Base-by-base conservation (phyloP, 2,888 invertebrate genomes). In the Melolontha melolontha region DNA sequence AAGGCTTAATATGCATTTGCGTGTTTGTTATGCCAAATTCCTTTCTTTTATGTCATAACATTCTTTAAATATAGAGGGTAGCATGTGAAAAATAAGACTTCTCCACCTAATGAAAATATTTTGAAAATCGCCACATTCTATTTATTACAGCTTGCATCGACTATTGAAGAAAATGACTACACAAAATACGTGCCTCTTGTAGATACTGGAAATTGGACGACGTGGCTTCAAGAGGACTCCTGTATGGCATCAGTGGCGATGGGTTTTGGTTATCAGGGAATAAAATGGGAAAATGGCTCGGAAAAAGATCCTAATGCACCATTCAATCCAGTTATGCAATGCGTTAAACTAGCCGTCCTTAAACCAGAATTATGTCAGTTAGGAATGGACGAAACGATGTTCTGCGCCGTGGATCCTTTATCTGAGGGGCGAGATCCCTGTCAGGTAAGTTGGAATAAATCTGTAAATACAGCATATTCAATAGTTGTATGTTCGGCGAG, bases 381-480 rank as follows among this genome's bases (percentile, higher is more conserved):
- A 10, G 59, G 47, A 27, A 11, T 62, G 10, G 59, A 62, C 17
- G 47, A 47, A 0, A 14, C 59, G 11, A 62, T 62, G 59, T 62
- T 62, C 47, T 62, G 59, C 12, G 59, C 59, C 42, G 17, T 47
- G 27, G 59, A 62, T 62, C 59, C 59, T 6, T 47, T 62, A 34
- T 62, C 39, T 2, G 59, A 62, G 47, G 59, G 59, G 16, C 59
- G 59, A 11, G 59, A 62, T 17, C 59, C 59, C 34, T 62, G 59
- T n/a, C 59, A 62, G 59, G 59, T 62, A 16, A 49, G 2, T 11
- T 8, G 11, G 10, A 8, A 8, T 17, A 17, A 10, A 22, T 22
- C 22, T 22, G 22, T 22, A 4, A 22, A 22, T 2, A 22, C 4
- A 4, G 22, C 22, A 4, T 22, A 22, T 22, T 22, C 4, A 22